A percentile compares a stretch with the other conserved stretches of the same genome.
Conservation (phyloP, 2,113 vertebrate genomes). For the Antigone vipio region DNA sequence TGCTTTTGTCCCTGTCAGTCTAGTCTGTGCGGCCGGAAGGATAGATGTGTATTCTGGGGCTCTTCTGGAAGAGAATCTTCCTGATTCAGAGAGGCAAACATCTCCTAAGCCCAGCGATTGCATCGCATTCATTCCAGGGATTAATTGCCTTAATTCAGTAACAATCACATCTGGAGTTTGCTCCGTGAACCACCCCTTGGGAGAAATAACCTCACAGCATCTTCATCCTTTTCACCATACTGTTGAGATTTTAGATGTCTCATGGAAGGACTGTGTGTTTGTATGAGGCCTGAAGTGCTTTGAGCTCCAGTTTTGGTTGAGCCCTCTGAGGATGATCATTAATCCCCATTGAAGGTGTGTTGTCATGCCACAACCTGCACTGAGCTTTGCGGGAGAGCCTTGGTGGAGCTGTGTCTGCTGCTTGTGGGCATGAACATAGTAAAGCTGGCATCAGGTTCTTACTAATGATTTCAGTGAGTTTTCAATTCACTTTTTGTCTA, state of each 20-base stretch:
- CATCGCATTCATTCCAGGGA: background rate
- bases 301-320: background rate
- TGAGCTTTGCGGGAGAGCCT: background rate
- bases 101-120: background rate
- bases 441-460: background rate
- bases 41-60: background rate
- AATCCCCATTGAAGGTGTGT: background rate
- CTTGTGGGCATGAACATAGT: accelerated
- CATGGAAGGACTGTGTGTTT: background rate
- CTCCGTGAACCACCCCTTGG: background rate
- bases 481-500: background rate
- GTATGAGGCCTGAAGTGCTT: background rate
- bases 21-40: background rate
- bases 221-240: background rate
- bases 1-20: background rate
- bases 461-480: background rate
- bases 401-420: background rate
- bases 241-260: background rate
- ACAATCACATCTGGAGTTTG: background rate
- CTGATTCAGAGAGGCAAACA: background rate
- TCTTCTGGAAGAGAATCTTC: background rate
- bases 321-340: background rate
- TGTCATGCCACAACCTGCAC: background rate
- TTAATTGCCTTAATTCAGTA: background rate
- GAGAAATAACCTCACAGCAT: background rate